phyloP scores from a whole-genome alignment of 2,888 invertebrate genomes.

The Cybosia mesomella region DNA sequence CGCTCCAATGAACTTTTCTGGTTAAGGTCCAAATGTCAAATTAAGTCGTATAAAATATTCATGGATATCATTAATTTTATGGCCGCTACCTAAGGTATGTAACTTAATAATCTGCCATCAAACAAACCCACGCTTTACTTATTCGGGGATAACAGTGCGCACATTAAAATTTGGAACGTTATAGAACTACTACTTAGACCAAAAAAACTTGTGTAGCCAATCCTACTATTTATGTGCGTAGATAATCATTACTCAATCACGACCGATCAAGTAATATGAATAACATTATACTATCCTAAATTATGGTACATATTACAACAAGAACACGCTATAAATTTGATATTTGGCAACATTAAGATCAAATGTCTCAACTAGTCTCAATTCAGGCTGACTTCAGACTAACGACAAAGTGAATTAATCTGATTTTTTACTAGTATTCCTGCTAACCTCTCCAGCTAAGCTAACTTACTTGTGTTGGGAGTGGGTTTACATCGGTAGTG shows the following conservation, averaged over 20 bases:
- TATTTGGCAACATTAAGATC: constrained; percentile 19
- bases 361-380: constrained; percentile 25
- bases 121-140: constrained; percentile 33
- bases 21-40: neutral
- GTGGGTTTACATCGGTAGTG: too few relatives aligned
- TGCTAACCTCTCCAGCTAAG: too few relatives aligned
- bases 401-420: too few relatives aligned
- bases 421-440: too few relatives aligned
- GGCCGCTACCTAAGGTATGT: constrained; percentile 27
- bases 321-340: constrained; percentile 6
- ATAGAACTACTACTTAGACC: constrained; percentile 6
- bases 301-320: neutral
- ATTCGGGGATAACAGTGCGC: constrained; percentile 18
- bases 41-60: neutral
- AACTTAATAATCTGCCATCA: constrained; percentile 28
- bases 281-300: constrained; percentile 8
- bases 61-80: constrained; percentile 22
- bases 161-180: constrained; percentile 17
- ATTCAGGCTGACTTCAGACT: too few relatives aligned
- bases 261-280: constrained; percentile 10
- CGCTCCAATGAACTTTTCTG: constrained; percentile 4
- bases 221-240: constrained; percentile 2
- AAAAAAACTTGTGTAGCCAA: constrained; percentile 13
- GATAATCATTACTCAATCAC: constrained; percentile 12
- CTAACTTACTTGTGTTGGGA: too few relatives aligned